Base-by-base conservation (phyloP, 92 coral and sea anemone species). In the Anthopleura xanthogrammica region DNA sequence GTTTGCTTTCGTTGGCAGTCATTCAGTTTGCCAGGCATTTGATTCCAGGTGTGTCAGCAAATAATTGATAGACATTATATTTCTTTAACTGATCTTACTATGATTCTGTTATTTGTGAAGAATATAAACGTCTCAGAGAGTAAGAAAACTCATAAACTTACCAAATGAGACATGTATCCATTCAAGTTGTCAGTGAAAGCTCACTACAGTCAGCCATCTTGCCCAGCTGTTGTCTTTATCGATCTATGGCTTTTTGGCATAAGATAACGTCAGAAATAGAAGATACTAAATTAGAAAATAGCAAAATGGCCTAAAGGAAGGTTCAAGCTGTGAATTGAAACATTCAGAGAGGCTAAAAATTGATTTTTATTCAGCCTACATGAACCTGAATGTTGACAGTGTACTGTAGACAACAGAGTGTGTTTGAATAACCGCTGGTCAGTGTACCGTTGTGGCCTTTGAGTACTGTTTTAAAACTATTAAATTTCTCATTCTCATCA, bases 101-200 rank as follows among this genome's bases (percentile, higher is more conserved):
- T 62, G 19, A 20, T 20, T 20, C 12, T 62, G 36, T 62, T 20
- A 7, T 23, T 62, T 7, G 20, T 62, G 19, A 62, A 62, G 40
- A 29, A 22, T 2, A 22, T 23, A 36, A 68, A 29, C 3, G 43
- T 12, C 42, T 5, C 9, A 23, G 19, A 68, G 4, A 3, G 16
- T 68, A 23, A 8, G 16, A 11, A 12, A 64, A 46, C 46, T 58
- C 42, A 7, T 22, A 41, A 42, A 72, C 93, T 29, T 75, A 90
- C 93, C 91, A 90, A 82, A 84, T 90, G 89, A 54, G 93, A 84
- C 93, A 90, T 90, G 87, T 76, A 90, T 90, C 93, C 93, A 90
- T 90, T 77, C 78, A 90, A 60, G 54, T 43, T 41, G 41, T 55
- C 39, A 56, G 60, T 22, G 20, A 23, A 83, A 46, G 41, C 2